These are phyloP conservation scores for Anoura caudifer DNA, from an alignment of 2,113 vertebrate species.

Conservation along the genomic window DNA sequence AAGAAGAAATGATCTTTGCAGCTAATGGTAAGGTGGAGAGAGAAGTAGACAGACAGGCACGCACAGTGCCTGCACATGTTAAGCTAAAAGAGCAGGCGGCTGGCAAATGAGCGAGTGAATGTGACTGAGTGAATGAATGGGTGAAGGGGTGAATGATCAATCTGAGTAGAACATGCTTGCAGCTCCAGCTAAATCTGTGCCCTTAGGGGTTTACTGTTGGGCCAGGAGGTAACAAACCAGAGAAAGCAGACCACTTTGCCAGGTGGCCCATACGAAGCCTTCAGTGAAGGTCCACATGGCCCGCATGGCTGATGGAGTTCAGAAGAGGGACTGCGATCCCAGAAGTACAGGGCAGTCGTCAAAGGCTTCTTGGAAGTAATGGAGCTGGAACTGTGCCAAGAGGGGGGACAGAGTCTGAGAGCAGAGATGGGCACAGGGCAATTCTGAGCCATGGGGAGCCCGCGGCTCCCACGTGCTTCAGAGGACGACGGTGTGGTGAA, in stretches of 20 bases:
- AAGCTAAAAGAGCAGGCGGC: neutral
- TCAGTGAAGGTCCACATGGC: neutral
- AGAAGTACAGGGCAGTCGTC: neutral
- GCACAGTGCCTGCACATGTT: neutral
- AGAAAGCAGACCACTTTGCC: neutral
- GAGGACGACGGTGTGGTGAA: neutral
- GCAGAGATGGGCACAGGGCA: neutral
- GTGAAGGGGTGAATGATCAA: neutral
- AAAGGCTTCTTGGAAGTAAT: slow-evolving; percentile 23
- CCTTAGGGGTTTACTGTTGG: neutral
- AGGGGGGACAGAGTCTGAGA: neutral
- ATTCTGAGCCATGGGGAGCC: neutral
- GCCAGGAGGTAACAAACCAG: neutral
- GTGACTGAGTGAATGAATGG: neutral
- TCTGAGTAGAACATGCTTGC: neutral
- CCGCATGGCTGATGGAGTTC: neutral
- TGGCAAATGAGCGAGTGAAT: neutral
- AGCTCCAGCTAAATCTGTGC: neutral
- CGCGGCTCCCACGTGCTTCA: neutral
- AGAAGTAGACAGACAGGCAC: neutral
- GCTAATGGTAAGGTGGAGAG: neutral
- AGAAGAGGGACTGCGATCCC: neutral
- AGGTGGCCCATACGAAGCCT: neutral
- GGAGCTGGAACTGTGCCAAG: neutral
- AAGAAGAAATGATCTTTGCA: slow-evolving; percentile 12